Base-by-base conservation (phyloP, 2,113 vertebrate genomes). In the Paramormyrops kingsleyae region DNA sequence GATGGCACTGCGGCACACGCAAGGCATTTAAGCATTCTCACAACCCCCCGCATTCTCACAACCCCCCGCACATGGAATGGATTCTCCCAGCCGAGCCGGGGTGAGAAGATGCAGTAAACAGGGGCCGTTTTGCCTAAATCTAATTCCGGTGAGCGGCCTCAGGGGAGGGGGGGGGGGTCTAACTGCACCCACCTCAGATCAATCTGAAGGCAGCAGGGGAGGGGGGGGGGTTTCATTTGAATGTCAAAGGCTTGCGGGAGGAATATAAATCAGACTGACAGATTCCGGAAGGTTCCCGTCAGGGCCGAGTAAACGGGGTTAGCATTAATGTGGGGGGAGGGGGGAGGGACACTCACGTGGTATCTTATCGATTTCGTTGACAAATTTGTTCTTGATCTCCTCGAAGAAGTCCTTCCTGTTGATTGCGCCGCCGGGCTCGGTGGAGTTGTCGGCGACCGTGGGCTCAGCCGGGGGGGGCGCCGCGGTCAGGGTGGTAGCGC, bases 301-400 rank as follows among this genome's bases (percentile, higher is more conserved):
- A 84, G 49, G 31, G 42, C 21, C 24, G 21, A 59, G 86, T 59
- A 62, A 44, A 47, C 87, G n/a, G 50, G 85, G 12, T 49, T 46
- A 52, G 85, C 10, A 53, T 35, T 46, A 35, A 35, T 27, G 31
- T 47, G 27, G 47, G 50, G 15, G 84, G 84, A 24, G 27, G 31
- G 10, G 49, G 9, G n/a, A 8, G 49, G 24, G 35, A 44, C 90
- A 97, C 98, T 98, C 95, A 99, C 98, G 0, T 92, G 97, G 98
- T 90, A 99, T 97, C 94, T 97, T 98, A 93, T 97, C 97, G 89
- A 99, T 97, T 94, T 98, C 97, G 0, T 98, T 99, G 93, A 98
- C 97, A 92, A 99, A 97, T 93, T 98, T 98, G 89, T 98, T 98
- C 93, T 96, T 98, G 92, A 99, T 93, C 91, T 97, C 95, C 87